These are phyloP conservation scores for Mimas tiliae DNA, from an alignment of 2,888 invertebrate species.

Conservation along the genomic window DNA sequence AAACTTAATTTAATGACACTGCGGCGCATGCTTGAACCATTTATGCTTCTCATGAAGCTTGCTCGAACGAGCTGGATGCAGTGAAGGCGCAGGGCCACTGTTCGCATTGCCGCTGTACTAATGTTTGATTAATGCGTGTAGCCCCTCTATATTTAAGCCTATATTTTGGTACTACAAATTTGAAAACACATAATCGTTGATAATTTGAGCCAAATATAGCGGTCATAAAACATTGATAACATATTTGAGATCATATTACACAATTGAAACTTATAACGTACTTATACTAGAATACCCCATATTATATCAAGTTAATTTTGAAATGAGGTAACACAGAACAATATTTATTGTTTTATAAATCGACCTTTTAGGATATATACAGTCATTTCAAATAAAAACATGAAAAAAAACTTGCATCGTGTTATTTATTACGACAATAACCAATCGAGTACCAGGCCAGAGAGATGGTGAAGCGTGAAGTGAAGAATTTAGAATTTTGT, in stretches of 20 bases:
- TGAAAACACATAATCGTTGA: background rate
- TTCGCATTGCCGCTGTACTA: conserved; percentile 9
- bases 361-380: conserved; percentile 14
- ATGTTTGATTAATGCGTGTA: background rate
- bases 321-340: conserved; percentile 6
- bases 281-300: conserved; percentile 5
- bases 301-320: background rate
- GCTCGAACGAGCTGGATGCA: background rate
- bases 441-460: conserved; percentile 47
- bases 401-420: conserved; percentile 2
- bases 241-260: background rate
- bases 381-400: conserved; percentile 20
- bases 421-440: conserved; percentile 44
- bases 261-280: background rate
- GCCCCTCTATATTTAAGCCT: background rate
- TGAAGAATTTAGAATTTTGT: conserved; percentile 42
- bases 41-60: background rate
- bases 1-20: conserved; percentile 6
- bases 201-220: background rate
- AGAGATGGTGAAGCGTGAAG: conserved; percentile 34
- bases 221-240: background rate
- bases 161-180: background rate
- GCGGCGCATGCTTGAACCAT: conserved; percentile 8
- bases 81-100: conserved; percentile 1
- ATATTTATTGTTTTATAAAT: background rate